These are phyloP conservation scores for Emydocephalus ijimae DNA, from an alignment of 2,113 vertebrate genomes.

Conservation along the genomic window DNA sequence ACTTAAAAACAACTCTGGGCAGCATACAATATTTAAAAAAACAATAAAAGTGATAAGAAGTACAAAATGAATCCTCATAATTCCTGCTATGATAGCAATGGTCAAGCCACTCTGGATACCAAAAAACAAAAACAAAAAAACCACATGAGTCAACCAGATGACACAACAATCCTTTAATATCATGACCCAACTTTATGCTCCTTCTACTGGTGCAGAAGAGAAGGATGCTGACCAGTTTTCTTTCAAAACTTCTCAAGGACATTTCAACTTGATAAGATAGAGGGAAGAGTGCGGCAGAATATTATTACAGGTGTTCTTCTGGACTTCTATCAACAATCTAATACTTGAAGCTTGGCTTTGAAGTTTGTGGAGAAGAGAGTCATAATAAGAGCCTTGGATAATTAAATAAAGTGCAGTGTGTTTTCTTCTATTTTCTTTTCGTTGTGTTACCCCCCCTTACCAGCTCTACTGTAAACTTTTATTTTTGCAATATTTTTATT, in stretches of 20 bases:
- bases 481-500: no score
- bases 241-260: background rate
- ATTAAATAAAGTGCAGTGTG: no score
- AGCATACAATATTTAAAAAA: background rate
- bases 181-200: background rate
- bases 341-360: no score
- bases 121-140: background rate
- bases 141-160: background rate
- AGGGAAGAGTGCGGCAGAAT: no score
- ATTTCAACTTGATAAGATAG: no score
- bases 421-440: no score
- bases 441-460: no score
- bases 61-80: background rate
- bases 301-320: no score
- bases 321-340: no score
- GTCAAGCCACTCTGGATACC: background rate
- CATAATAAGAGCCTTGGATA: no score
- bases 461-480: no score
- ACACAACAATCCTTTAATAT: background rate
- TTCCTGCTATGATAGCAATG: background rate
- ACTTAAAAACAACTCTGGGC: background rate
- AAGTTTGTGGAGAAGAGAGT: no score
- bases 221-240: background rate
- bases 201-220: background rate
- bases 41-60: background rate